phyloP scores from a whole-genome alignment of 2,888 invertebrate species.

The Tetranychus piercei region DNA sequence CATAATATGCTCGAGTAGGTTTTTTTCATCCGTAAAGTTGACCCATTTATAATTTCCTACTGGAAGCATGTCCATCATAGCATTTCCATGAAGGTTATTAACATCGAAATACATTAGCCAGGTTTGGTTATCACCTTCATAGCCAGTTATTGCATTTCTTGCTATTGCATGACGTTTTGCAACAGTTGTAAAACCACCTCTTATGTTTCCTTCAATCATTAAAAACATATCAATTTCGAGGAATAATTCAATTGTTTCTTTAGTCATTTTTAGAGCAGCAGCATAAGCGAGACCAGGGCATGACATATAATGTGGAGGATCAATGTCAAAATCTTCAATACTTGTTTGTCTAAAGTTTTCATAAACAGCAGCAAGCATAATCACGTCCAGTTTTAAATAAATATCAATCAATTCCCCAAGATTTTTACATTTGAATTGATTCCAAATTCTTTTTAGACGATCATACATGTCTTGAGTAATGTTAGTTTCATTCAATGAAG shows the following conservation, averaged over 20 bases:
- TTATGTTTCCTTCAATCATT: not conserved
- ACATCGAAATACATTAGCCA: not conserved
- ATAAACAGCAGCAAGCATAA: not conserved
- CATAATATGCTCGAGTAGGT: not conserved
- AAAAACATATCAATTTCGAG: not conserved
- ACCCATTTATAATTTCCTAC: no score
- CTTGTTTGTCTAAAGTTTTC: not conserved
- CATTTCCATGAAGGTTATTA: not conserved
- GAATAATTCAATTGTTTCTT: constrained; percentile 22
- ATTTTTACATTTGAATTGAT: not conserved
- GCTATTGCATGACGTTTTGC: not conserved
- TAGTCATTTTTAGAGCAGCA: not conserved
- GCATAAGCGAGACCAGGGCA: not conserved
- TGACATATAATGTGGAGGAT: not conserved
- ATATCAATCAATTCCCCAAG: not conserved
- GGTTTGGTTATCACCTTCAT: not conserved
- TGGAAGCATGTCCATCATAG: not conserved
- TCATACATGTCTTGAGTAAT: not conserved
- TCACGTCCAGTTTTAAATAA: not conserved
- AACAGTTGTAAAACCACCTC: not conserved
- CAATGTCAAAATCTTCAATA: not conserved
- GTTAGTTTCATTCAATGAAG: not conserved
- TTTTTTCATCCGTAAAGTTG: not conserved
- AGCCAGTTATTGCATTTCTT: not conserved
- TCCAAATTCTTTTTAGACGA: not conserved